Evolutionary conservation across 2,888 invertebrate genomes (phyloP), one percentile per base, ranked within the genome.

Genomic region (Kuschelorhynchus macadamiae): DNA sequence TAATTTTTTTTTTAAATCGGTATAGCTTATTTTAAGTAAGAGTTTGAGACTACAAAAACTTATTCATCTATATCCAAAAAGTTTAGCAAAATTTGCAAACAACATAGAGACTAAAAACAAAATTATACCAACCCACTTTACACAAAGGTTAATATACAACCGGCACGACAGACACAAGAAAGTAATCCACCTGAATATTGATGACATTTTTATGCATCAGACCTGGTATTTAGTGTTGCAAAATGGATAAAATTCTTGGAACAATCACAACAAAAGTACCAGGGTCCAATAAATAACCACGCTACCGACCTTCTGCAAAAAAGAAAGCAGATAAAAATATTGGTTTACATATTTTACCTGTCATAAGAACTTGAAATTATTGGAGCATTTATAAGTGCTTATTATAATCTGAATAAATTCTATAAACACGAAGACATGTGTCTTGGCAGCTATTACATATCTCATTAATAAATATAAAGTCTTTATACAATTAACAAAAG

Each of bases 201-300:
- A 52, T 52, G 33, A 18, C 52, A 52, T 39, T 52, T 52, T 52
- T 39, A 52, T 52, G 52, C 52, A 50, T 1, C 0, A n/a, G 1
- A 3, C 39, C 39, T 2, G 17, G 39, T 39, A 52, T 39, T 52
- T 52, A 52, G 52, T 36, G 36, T 39, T 52, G 36, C 52, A 52
- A 21, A 52, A 39, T 39, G 52, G 52, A 52, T 36, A 36, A 39
- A 32, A 52, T 39, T 39, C 39, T 21, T 39, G 52, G 39, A 52
- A 39, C 39, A 39, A 39, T 39, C 52, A 39, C 12, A 39, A 52
- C 52, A 52, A 52, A 52, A 52, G 39, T 7, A 20, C 4, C 20
- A 20, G 21, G 21, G 39, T 9, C 39, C 52, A 4, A 52, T 52
- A 52, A 52, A 52, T 52, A 39, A 52, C 52, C 7, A n/a, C 20